Evolutionary conservation across 92 coral and sea anemone species (phyloP).

Genomic region (Virgularia gustaviana): DNA sequence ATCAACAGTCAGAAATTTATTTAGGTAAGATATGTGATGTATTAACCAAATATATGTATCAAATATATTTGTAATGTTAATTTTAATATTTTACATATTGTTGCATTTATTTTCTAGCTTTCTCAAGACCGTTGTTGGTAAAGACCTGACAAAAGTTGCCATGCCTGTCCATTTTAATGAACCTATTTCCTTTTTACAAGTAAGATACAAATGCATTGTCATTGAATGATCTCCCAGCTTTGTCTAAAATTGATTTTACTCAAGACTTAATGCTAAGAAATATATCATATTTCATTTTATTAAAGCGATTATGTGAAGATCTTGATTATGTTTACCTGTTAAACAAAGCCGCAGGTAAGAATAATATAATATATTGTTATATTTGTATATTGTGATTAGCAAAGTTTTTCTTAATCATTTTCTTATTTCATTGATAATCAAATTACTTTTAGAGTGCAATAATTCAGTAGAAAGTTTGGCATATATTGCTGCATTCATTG

Average conservation of each 20-base stretch:
- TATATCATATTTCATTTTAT: too few relatives aligned
- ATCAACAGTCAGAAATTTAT: constrained; percentile 77
- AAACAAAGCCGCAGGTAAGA: constrained; percentile 92
- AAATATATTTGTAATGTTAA: background rate
- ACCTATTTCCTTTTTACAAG: constrained; percentile 94
- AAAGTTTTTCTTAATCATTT: background rate
- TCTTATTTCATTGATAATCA: too few relatives aligned
- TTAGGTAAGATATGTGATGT: constrained; percentile 55
- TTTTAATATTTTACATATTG: background rate
- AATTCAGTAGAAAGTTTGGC: constrained; percentile 71
- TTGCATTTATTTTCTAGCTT: constrained; percentile 55
- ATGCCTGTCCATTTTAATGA: constrained; percentile 98
- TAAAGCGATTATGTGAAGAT: constrained; percentile 96
- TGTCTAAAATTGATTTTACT: too few relatives aligned
- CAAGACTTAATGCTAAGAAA: background rate
- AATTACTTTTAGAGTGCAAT: constrained; percentile 71
- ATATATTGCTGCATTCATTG: constrained; percentile 91
- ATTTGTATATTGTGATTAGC: background rate
- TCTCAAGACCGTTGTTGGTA: constrained; percentile 91
- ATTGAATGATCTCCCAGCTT: too few relatives aligned
- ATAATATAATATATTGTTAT: background rate
- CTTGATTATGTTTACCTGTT: constrained; percentile 90
- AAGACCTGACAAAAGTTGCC: constrained; percentile 92
- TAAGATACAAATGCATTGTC: too few relatives aligned
- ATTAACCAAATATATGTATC: background rate